phyloP scores from a whole-genome alignment of 2,797 vertebrate species.

The Ptychobarbus kaznakovi region DNA sequence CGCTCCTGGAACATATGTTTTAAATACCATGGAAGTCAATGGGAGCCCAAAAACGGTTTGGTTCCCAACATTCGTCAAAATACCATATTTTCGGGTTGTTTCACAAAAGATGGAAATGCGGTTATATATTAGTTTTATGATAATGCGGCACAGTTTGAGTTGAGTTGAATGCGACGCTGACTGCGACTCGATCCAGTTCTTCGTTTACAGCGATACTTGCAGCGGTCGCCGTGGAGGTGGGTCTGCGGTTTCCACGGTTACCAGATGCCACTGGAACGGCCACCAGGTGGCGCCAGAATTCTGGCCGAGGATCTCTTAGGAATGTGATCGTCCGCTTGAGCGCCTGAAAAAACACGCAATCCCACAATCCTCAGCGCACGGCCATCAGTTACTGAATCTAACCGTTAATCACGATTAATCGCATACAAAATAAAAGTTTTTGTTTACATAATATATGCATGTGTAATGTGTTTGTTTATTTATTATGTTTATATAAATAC shows the following conservation, averaged over 20 bases:
- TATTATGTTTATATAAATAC: no score
- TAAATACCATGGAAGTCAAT: neutral
- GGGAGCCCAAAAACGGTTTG: no score
- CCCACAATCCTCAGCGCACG: conserved; percentile 1
- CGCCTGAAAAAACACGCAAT: conserved; percentile 69
- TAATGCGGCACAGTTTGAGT: neutral
- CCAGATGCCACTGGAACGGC: conserved; percentile 88
- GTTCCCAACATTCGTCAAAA: no score
- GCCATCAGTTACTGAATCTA: no score
- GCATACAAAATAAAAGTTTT: no score
- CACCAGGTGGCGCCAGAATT: conserved; percentile 82
- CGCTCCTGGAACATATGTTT: neutral
- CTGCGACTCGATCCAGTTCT: neutral
- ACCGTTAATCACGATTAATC: no score
- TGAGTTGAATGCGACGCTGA: neutral
- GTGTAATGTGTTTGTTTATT: no score
- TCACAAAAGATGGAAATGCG: neutral
- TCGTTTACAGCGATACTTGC: no score
- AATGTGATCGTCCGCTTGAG: conserved; percentile 83
- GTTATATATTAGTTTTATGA: neutral
- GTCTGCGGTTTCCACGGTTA: conserved; percentile 69
- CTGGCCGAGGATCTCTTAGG: conserved; percentile 82
- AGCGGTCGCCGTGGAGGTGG: conserved; percentile 39
- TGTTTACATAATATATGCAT: no score
- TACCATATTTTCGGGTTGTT: no score